Percentiles rank a stretch among this genome's conserved stretches.
Evolutionary conservation across 2,888 invertebrate genomes (phyloP).

Genomic region (Meteorus cinctellus): DNA sequence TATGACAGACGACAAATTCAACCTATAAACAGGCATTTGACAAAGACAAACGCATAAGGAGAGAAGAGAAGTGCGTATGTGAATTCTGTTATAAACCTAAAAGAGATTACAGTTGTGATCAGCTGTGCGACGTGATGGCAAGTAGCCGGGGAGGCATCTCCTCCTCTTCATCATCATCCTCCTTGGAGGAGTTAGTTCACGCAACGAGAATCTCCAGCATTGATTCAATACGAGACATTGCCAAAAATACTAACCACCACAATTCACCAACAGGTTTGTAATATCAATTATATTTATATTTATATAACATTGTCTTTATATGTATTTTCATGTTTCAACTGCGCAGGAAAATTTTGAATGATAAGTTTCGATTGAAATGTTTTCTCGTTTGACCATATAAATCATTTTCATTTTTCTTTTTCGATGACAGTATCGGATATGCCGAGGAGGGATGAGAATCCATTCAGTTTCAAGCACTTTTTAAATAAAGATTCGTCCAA

Average conservation of each 20-base stretch:
- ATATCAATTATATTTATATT: background rate
- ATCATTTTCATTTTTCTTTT: slow-evolving; percentile 53
- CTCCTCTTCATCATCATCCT: slow-evolving; percentile 57
- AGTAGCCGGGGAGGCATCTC: slow-evolving; percentile 49
- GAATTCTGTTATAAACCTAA: background rate
- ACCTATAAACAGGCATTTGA: slow-evolving; percentile 20
- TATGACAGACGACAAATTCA: slow-evolving; percentile 16
- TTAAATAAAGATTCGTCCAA: slow-evolving; percentile 80
- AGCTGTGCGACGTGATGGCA: slow-evolving; percentile 52
- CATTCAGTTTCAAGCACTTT: slow-evolving; percentile 91
- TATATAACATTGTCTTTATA: no score
- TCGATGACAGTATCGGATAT: slow-evolving; percentile 74
- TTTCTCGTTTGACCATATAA: no score
- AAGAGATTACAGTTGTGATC: slow-evolving; percentile 17
- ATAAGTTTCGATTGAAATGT: background rate
- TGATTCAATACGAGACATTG: slow-evolving; percentile 39
- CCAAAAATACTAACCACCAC: slow-evolving; percentile 47
- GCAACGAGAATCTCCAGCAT: slow-evolving; percentile 7
- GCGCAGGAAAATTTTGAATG: background rate
- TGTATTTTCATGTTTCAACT: no score
- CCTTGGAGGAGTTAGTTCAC: slow-evolving; percentile 37
- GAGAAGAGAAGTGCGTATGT: no score
- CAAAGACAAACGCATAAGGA: background rate
- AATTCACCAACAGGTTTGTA: slow-evolving; percentile 18
- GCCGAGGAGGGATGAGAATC: slow-evolving; percentile 81